These are phyloP conservation scores for Rousettus leschenaultii DNA, from an alignment of 2,113 vertebrate species.

Conservation along the genomic window DNA sequence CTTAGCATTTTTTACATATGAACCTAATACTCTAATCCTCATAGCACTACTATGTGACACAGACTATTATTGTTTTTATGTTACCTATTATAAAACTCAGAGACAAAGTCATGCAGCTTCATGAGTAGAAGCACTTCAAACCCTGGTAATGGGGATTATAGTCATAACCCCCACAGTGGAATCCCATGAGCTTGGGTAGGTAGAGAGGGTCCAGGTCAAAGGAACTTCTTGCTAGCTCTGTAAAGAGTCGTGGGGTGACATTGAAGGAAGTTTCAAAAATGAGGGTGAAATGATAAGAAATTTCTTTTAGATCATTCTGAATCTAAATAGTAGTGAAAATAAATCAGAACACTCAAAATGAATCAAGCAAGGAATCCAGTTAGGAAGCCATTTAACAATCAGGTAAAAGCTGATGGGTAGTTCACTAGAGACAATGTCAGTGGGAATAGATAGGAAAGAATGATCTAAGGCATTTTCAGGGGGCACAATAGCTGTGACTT, in stretches of 20 bases:
- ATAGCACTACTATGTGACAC: not conserved
- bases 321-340: not conserved
- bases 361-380: not conserved
- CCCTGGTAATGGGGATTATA: not conserved
- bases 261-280: not conserved
- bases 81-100: not conserved
- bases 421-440: not conserved
- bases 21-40: not conserved
- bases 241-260: not conserved
- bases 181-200: not conserved
- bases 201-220: too few species aligned
- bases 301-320: not conserved
- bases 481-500: not conserved
- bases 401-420: not conserved
- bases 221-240: too few species aligned
- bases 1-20: not conserved
- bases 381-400: not conserved
- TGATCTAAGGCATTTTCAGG: not conserved
- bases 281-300: not conserved
- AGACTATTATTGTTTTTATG: rapidly evolving
- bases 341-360: not conserved
- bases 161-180: not conserved
- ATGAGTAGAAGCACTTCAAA: not conserved
- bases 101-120: too few species aligned
- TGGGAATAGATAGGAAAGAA: not conserved